phyloP scores from a whole-genome alignment of 2,888 invertebrate genomes.

The Trissolcus japonicus region DNA sequence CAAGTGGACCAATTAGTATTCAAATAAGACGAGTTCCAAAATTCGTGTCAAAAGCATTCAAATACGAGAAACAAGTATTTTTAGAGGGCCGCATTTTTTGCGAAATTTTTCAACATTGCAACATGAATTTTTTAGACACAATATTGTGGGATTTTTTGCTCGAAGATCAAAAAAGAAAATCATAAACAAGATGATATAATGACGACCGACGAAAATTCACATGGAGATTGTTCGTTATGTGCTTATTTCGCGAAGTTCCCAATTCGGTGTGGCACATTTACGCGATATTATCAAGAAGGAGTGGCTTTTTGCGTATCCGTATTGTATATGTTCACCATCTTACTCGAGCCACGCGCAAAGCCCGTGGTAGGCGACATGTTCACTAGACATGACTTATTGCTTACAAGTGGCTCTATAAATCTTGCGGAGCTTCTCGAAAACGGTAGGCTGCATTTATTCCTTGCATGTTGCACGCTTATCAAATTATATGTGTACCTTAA shows the following conservation, averaged over 20 bases:
- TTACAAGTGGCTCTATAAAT: slow-evolving; percentile 72
- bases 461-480: slow-evolving; percentile 52
- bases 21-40: not conserved
- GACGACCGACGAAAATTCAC: not conserved
- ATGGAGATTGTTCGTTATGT: not conserved
- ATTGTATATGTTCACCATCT: slow-evolving; percentile 64
- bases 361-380: slow-evolving; percentile 69
- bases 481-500: slow-evolving; percentile 53
- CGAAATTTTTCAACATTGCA: no score
- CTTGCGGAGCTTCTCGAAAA: slow-evolving; percentile 59
- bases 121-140: no score
- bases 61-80: no score
- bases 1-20: slow-evolving; percentile 10
- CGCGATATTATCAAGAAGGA: slow-evolving; percentile 69
- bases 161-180: no score
- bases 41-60: slow-evolving; percentile 1
- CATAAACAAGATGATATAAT: no score
- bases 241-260: slow-evolving; percentile 22
- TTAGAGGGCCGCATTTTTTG: no score
- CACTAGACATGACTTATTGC: slow-evolving; percentile 70
- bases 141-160: no score
- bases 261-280: slow-evolving; percentile 62
- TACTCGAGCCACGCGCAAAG: slow-evolving; percentile 67
- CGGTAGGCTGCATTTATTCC: slow-evolving; percentile 45
- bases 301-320: slow-evolving; percentile 65